Evolutionary conservation across 2,113 vertebrate genomes (phyloP).

Genomic region (Gopherus evgoodei): DNA sequence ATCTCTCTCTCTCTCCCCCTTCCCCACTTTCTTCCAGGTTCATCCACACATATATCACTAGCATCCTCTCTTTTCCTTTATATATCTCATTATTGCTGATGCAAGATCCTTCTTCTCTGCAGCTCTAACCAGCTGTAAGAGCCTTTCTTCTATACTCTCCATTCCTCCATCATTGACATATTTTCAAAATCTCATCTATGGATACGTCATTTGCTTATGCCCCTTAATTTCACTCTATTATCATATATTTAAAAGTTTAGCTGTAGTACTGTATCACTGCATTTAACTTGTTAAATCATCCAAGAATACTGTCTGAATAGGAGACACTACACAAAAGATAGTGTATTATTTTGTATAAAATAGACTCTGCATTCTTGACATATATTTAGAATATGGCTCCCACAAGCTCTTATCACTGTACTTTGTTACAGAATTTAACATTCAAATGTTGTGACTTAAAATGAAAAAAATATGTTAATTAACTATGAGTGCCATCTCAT

Average conservation of each 20-base stretch:
- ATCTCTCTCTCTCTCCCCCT: background rate
- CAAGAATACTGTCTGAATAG: background rate
- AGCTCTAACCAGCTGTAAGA: constrained; percentile 7
- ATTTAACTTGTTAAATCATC: background rate
- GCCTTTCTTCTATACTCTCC: background rate
- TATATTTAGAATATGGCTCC: background rate
- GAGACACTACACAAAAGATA: background rate
- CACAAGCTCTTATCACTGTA: background rate
- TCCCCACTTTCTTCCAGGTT: background rate
- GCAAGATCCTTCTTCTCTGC: constrained; percentile 38
- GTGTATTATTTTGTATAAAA: background rate
- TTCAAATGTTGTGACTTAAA: background rate
- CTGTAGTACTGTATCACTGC: background rate
- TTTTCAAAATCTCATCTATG: background rate
- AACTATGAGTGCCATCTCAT: background rate
- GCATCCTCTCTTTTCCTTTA: constrained; percentile 17
- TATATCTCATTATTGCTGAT: background rate
- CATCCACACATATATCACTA: constrained; percentile 7
- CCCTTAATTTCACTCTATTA: background rate
- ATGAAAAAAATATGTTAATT: background rate
- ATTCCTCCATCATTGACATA: background rate
- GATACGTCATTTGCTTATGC: background rate
- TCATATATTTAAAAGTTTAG: background rate
- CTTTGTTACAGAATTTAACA: background rate
- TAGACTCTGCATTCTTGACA: background rate